Base-by-base conservation (phyloP, 2,888 invertebrate species). In the Euplexia lucipara region DNA sequence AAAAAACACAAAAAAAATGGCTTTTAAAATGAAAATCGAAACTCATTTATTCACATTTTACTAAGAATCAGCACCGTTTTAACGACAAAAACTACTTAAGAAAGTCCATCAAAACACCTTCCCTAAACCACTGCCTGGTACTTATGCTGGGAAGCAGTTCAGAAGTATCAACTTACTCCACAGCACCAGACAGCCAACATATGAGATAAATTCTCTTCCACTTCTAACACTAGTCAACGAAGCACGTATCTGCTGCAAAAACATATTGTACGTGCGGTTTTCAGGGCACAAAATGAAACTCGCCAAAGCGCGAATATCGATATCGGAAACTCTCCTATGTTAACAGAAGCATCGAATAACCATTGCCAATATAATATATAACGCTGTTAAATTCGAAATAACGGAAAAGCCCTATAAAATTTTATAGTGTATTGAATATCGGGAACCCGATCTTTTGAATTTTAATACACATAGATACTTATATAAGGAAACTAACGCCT, bases 231-330 rank as follows among this genome's bases (percentile, higher is more conserved):
- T 39, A 48, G 37, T n/a, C 37, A 9, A 16, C 35, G 32, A 53
- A 48, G 66, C 68, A 66, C 67, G 67, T 73, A 32, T 30, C 37
- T 12, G 8, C 42, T 14, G 61, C 56, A 72, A 76, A 70, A 72
- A 53, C 56, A 48, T 44, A 70, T 57, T 44, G 70, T 61, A 54
- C 52, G 70, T 70, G 70, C 49, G 56, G 44, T 72, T 72, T 76
- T 42, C 52, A 39, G 39, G 18, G 34, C 39, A 22, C 39, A 70
- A 58, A n/a, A 61, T 70, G 70, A 75, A 72, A 48, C 47, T 60
- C 51, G 47, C 60, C 60, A 72, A 57, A 61, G 47, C 76, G 26
- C 39, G 62, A 76, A 72, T 70, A 76, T 76, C 77, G 71, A 75
- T 76, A 70, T 54, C 41, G 37, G 52, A 60, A 54, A 30, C 62